Evolutionary conservation across 1,140 invertebrate species (phyloP).

Genomic region (Philopotamus ludificatus): DNA sequence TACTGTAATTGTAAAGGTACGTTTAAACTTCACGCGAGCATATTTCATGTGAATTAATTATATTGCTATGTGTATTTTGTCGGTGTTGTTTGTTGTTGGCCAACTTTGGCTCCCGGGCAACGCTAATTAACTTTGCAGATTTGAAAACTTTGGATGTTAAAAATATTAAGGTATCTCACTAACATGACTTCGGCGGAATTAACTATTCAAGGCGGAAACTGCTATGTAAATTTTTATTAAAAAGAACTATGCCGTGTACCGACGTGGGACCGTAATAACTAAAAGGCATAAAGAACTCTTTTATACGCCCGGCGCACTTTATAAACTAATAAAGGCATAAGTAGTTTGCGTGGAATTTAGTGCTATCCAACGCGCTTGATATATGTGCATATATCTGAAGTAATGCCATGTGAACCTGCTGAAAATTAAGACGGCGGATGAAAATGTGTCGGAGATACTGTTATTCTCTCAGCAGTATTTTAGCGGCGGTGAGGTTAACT

Average conservation of each 20-base stretch:
- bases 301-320: too few relatives aligned
- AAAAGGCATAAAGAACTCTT: not conserved
- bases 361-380: too few relatives aligned
- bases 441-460: too few relatives aligned
- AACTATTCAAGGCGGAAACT: not conserved
- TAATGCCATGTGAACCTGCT: too few relatives aligned
- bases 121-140: slow-evolving; percentile 2
- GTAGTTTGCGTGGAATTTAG: too few relatives aligned
- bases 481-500: too few relatives aligned
- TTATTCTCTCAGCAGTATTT: too few relatives aligned
- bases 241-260: not conserved
- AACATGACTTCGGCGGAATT: not conserved
- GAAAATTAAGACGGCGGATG: too few relatives aligned
- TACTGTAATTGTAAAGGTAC: too few relatives aligned
- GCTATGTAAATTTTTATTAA: not conserved
- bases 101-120: not conserved
- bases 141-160: not conserved
- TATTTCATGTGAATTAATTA: slow-evolving; percentile 1
- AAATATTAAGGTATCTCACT: slow-evolving; percentile 11
- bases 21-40: too few relatives aligned
- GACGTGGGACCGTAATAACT: not conserved
- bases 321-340: too few relatives aligned
- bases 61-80: not conserved
- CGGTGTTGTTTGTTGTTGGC: not conserved
- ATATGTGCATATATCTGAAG: too few relatives aligned